Evolutionary conservation across 1,140 invertebrate genomes (phyloP), one percentile per base, ranked within the genome.

Genomic region (Nasonia giraulti): DNA sequence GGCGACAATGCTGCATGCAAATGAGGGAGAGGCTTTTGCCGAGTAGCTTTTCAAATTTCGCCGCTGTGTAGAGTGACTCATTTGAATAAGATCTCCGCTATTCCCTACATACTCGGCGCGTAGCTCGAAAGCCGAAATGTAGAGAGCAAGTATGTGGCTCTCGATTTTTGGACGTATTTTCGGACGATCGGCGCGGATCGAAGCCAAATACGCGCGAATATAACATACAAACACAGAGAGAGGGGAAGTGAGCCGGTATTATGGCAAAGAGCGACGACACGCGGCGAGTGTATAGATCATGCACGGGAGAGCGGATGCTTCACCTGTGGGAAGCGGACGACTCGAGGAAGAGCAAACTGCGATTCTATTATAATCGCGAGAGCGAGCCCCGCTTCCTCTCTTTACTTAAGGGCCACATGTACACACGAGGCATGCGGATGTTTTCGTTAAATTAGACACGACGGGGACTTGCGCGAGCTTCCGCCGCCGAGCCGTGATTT

Each of bases 301-400:
- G 5, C 17, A 5, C n/a, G 17, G 3, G 74, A 62, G 82, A 86
- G 40, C 83, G 83, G 80, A 83, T 80, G 81, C 78, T 50, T 73
- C 71, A 78, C 83, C 74, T 87, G 85, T 87, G 88, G 81, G 86
- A 87, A 88, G 78, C 78, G 17, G 44, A 23, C n/a, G 44, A 77
- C 69, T 12, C 12, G 27, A 33, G 84, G 80, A 87, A 85, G 73
- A 87, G 84, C 85, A 87, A 87, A 89, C 84, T 89, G 86, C 85
- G 84, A 89, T 88, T 89, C 88, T 88, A 88, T 88, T 88, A 87
- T 88, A 88, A 88, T 88, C 87, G 74, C 23, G 17, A 37, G 12
- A 74, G 73, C 73, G 33, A 75, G 37, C 12, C 20, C 73, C 73
- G 47, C n/a, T 33, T 75, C 73, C 73, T 33, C 73, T 44, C 76